These are phyloP conservation scores for Cyrtonyx montezumae DNA, from an alignment of 2,113 vertebrate genomes.

Conservation along the genomic window DNA sequence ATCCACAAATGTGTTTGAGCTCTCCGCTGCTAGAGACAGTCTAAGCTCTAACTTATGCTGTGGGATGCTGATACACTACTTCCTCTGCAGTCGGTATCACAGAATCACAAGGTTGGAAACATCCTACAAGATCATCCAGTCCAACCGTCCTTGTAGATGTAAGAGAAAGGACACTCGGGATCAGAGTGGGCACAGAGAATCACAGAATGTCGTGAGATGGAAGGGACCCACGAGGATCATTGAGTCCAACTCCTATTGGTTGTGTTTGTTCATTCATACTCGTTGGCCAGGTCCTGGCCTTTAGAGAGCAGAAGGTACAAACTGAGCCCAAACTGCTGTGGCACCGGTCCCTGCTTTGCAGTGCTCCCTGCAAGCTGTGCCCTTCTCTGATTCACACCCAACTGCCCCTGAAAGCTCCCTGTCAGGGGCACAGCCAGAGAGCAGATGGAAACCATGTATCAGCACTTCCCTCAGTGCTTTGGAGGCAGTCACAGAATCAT, in stretches of 20 bases:
- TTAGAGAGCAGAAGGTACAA: not conserved
- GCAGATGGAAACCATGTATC: not conserved
- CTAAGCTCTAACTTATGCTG: not conserved
- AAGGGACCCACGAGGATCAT: too few species aligned
- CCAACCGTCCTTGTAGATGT: too few species aligned
- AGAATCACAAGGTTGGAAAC: too few species aligned
- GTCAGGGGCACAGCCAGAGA: not conserved
- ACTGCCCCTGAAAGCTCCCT: not conserved
- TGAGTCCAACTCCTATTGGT: not conserved
- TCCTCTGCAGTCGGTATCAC: not conserved
- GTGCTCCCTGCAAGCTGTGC: accelerated
- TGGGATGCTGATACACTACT: not conserved
- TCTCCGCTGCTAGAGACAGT: not conserved
- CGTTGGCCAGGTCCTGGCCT: not conserved
- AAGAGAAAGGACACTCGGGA: accelerated
- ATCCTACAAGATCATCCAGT: too few species aligned
- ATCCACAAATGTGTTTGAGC: not conserved
- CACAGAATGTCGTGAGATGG: too few species aligned
- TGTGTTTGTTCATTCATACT: not conserved
- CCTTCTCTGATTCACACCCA: accelerated
- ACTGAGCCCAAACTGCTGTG: not conserved
- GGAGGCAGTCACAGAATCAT: not conserved
- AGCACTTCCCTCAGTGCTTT: not conserved
- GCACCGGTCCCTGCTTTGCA: not conserved
- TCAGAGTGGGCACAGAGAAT: not conserved